phyloP scores from a whole-genome alignment of 2,888 invertebrate genomes.

The Drosophila pseudotalamancana region DNA sequence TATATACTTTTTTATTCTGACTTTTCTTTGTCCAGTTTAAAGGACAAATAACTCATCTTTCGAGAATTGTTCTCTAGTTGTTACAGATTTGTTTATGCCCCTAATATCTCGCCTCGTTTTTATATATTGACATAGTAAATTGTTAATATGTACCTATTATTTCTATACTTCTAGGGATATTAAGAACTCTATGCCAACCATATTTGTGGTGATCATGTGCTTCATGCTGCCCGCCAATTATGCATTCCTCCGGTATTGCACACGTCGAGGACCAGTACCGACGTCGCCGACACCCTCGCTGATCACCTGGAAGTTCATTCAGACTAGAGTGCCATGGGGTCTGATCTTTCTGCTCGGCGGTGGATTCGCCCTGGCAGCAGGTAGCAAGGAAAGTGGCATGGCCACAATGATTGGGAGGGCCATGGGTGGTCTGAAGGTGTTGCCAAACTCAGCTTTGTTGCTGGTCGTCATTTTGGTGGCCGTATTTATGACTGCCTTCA shows the following conservation, averaged over 20 bases:
- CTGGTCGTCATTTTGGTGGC: constrained; percentile 90
- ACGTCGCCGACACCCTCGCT: constrained; percentile 88
- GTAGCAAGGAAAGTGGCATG: constrained; percentile 91
- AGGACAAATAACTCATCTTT: too few species aligned
- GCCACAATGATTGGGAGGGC: constrained; percentile 90
- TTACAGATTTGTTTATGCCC: too few species aligned
- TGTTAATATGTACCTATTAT: background rate
- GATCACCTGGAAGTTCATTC: constrained; percentile 93
- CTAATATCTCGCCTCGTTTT: background rate
- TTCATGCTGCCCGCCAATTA: constrained; percentile 93
- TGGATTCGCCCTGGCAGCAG: constrained; percentile 95
- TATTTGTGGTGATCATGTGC: constrained; percentile 92
- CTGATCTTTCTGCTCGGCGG: constrained; percentile 94
- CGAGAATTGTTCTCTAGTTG: too few species aligned
- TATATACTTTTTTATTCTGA: too few species aligned
- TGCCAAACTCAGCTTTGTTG: constrained; percentile 88
- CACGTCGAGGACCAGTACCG: constrained; percentile 83
- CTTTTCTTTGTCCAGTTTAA: too few species aligned
- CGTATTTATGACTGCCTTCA: constrained; percentile 94
- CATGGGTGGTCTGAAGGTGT: constrained; percentile 87
- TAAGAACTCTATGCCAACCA: constrained; percentile 92
- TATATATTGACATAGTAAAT: too few species aligned
- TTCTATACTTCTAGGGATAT: constrained; percentile 86
- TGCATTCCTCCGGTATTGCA: constrained; percentile 90
- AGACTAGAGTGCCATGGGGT: constrained; percentile 95